Evolutionary conservation across 2,888 invertebrate genomes (phyloP).

Genomic region (Amphipyra berbera): DNA sequence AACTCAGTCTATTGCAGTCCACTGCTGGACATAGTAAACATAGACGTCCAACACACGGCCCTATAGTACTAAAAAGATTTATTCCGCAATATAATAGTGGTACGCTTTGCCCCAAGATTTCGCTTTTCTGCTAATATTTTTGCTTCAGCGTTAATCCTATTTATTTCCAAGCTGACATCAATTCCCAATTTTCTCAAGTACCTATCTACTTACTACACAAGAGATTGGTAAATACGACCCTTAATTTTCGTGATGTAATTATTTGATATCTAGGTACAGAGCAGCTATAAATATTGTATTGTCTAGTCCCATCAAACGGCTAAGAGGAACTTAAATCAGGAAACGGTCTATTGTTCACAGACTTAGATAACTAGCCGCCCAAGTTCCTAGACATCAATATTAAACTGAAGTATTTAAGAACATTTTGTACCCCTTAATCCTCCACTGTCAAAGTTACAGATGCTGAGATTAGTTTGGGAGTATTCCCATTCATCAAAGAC

Average conservation of each 20-base stretch:
- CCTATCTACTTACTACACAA: slow-evolving; percentile 17
- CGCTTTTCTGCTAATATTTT: slow-evolving; percentile 1
- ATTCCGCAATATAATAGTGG: neutral
- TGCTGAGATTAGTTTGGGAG: slow-evolving; percentile 73
- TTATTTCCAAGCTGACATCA: slow-evolving; percentile 33
- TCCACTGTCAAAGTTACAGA: slow-evolving; percentile 71
- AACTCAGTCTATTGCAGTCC: too few relatives aligned
- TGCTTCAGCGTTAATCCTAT: slow-evolving; percentile 23
- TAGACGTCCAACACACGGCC: too few relatives aligned
- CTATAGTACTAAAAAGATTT: too few relatives aligned
- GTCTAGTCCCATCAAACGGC: slow-evolving; percentile 38
- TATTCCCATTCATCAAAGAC: slow-evolving; percentile 71
- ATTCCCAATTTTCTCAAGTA: slow-evolving; percentile 36
- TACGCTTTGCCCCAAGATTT: neutral
- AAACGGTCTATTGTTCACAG: slow-evolving; percentile 60
- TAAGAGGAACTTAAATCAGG: slow-evolving; percentile 49
- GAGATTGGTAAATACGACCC: slow-evolving; percentile 37
- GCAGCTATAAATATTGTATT: slow-evolving; percentile 33
- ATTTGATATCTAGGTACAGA: slow-evolving; percentile 44
- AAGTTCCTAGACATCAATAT: slow-evolving; percentile 69
- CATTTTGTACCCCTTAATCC: slow-evolving; percentile 69
- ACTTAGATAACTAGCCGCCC: slow-evolving; percentile 51
- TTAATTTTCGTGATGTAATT: slow-evolving; percentile 45
- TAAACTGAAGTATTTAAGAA: slow-evolving; percentile 64
- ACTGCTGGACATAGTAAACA: too few relatives aligned